A percentile compares a stretch with the other conserved stretches of the same genome.
Evolutionary conservation across 2,797 vertebrate genomes (phyloP).

Genomic region (Arctocebus calabarensis): DNA sequence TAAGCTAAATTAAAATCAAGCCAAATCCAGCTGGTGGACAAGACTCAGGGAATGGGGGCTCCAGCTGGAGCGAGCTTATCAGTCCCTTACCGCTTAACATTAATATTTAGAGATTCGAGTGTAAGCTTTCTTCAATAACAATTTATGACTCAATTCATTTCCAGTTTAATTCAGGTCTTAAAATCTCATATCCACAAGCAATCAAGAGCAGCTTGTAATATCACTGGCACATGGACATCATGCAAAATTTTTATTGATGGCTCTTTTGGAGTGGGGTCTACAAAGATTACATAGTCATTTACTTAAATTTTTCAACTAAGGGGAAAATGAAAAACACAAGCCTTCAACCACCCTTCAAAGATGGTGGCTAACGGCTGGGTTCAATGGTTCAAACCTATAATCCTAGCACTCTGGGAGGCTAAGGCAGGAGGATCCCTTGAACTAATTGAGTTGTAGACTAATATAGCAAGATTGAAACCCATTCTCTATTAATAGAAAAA

Average conservation of each 20-base stretch:
- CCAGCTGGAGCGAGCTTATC: neutral
- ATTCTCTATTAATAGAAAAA: no score
- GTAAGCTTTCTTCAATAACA: neutral
- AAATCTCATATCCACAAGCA: neutral
- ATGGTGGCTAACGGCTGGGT: neutral
- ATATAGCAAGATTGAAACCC: no score
- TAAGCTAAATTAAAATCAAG: slow-evolving; percentile 44
- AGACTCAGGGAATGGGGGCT: neutral
- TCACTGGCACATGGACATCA: neutral
- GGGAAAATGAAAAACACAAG: neutral
- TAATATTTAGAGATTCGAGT: neutral
- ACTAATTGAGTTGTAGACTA: no score
- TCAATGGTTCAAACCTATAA: no score
- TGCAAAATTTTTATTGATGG: neutral
- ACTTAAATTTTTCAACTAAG: slow-evolving; percentile 11
- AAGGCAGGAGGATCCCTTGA: no score
- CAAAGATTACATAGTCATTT: neutral
- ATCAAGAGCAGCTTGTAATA: neutral
- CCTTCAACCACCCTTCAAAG: neutral
- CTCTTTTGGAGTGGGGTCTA: neutral
- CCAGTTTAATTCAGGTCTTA: neutral
- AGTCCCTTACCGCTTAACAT: slow-evolving; percentile 21
- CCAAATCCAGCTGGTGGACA: neutral
- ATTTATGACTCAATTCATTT: neutral
- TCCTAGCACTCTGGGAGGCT: no score